phyloP scores from a whole-genome alignment of 2,888 invertebrate genomes.

The Globia sparganii region DNA sequence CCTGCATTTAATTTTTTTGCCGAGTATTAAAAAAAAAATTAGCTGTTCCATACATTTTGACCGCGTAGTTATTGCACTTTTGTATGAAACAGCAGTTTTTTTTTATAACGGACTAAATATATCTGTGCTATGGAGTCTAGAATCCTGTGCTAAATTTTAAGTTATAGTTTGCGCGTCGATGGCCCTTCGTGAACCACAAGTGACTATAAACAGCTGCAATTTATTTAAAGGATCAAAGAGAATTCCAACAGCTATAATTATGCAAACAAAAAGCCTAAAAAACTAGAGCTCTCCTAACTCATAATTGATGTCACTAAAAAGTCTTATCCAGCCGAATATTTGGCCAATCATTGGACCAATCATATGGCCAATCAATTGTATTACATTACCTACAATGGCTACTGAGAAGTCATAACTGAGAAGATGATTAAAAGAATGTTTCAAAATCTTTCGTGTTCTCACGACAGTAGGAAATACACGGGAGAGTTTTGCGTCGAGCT shows the following conservation, averaged over 20 bases:
- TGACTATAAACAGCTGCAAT: neutral
- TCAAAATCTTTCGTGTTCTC: slow-evolving; percentile 72
- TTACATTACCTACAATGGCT: slow-evolving; percentile 49
- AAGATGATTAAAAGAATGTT: slow-evolving; percentile 71
- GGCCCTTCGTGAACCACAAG: too few species aligned
- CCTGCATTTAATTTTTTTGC: too few species aligned
- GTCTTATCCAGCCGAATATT: slow-evolving; percentile 2
- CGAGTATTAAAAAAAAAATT: too few species aligned
- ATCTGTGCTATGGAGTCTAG: too few species aligned
- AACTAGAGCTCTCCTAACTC: slow-evolving; percentile 1
- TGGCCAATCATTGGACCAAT: slow-evolving; percentile 22
- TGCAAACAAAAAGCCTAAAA: slow-evolving; percentile 3
- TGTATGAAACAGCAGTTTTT: too few species aligned
- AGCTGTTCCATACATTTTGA: too few species aligned
- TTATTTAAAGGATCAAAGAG: neutral
- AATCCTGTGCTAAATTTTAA: too few species aligned
- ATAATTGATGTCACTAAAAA: slow-evolving; percentile 30
- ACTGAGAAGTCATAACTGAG: slow-evolving; percentile 56
- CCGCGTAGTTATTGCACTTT: too few species aligned
- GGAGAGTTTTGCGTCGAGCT: slow-evolving; percentile 8
- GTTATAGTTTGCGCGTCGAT: too few species aligned
- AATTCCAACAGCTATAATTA: neutral
- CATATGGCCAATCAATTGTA: slow-evolving; percentile 40
- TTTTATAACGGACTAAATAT: too few species aligned
- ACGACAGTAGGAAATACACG: slow-evolving; percentile 50